phyloP scores from a whole-genome alignment of 2,797 vertebrate genomes.

The Enteromius fasciolatus region DNA sequence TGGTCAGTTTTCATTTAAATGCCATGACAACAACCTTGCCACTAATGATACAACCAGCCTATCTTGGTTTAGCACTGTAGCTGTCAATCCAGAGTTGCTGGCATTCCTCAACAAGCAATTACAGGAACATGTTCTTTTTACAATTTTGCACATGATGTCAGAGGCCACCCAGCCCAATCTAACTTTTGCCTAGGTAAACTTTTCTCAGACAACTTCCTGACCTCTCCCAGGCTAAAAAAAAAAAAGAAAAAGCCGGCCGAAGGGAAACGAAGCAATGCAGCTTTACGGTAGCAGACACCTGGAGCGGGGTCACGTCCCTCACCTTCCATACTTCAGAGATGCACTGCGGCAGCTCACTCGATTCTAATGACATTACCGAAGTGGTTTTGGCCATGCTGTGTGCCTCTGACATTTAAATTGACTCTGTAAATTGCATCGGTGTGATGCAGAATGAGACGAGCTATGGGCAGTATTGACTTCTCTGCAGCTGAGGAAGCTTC shows the following conservation, averaged over 20 bases:
- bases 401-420: slow-evolving; percentile 49
- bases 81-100: not conserved
- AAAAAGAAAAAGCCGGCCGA: not conserved
- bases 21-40: not conserved
- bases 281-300: slow-evolving; percentile 28
- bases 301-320: slow-evolving; percentile 25
- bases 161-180: slow-evolving; percentile 24
- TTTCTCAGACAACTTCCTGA: slow-evolving; percentile 1
- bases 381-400: slow-evolving; percentile 23
- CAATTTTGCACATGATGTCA: not conserved
- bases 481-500: slow-evolving; percentile 43
- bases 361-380: slow-evolving; percentile 49
- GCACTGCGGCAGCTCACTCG: slow-evolving; percentile 35
- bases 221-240: slow-evolving; percentile 3
- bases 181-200: slow-evolving; percentile 1
- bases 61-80: not conserved
- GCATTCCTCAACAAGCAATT: not conserved
- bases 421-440: slow-evolving; percentile 42
- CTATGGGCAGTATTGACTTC: slow-evolving; percentile 44
- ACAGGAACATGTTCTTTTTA: slow-evolving; percentile 2
- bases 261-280: not conserved
- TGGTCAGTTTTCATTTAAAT: not conserved
- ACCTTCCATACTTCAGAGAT: slow-evolving; percentile 38
- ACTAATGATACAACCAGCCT: slow-evolving; percentile 16
- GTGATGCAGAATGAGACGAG: slow-evolving; percentile 29